A percentile compares a stretch with the other conserved stretches of the same genome.
phyloP scores from a whole-genome alignment of 1,140 invertebrate genomes.

The Macrotrachela quadricornifera region DNA sequence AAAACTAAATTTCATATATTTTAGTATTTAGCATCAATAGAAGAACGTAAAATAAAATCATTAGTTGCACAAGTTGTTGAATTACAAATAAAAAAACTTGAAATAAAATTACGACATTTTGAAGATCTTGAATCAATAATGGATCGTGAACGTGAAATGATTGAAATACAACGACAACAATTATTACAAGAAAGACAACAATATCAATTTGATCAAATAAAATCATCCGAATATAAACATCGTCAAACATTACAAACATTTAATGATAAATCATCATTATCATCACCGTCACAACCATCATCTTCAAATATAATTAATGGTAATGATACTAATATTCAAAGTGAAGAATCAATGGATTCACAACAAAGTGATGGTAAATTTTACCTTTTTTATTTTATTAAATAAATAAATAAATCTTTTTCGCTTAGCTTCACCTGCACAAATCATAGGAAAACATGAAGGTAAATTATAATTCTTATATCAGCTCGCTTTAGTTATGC shows the following conservation, averaged over 20 bases:
- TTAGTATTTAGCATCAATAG: neutral
- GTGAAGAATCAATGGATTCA: neutral
- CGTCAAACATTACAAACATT: slow-evolving; percentile 27
- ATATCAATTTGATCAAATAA: slow-evolving; percentile 89
- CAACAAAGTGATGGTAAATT: neutral
- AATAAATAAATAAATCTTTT: too few relatives aligned
- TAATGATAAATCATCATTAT: too few relatives aligned
- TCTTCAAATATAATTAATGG: too few relatives aligned
- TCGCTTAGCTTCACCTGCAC: too few relatives aligned
- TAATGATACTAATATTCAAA: too few relatives aligned
- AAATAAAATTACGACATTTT: slow-evolving; percentile 92
- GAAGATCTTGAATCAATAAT: slow-evolving; percentile 96
- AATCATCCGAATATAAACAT: slow-evolving; percentile 83
- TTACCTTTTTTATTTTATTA: neutral
- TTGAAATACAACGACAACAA: slow-evolving; percentile 92
- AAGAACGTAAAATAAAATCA: slow-evolving; percentile 6
- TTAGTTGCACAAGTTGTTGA: slow-evolving; percentile 42
- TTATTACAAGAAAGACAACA: slow-evolving; percentile 89
- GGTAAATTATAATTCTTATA: too few relatives aligned
- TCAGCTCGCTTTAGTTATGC: too few relatives aligned
- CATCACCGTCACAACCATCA: too few relatives aligned
- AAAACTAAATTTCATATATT: too few relatives aligned
- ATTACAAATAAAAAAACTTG: slow-evolving; percentile 92
- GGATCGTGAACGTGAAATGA: slow-evolving; percentile 75
- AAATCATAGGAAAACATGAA: too few relatives aligned